These are phyloP conservation scores for Andrena praecox DNA, from an alignment of 2,888 invertebrate genomes.

Conservation along the genomic window DNA sequence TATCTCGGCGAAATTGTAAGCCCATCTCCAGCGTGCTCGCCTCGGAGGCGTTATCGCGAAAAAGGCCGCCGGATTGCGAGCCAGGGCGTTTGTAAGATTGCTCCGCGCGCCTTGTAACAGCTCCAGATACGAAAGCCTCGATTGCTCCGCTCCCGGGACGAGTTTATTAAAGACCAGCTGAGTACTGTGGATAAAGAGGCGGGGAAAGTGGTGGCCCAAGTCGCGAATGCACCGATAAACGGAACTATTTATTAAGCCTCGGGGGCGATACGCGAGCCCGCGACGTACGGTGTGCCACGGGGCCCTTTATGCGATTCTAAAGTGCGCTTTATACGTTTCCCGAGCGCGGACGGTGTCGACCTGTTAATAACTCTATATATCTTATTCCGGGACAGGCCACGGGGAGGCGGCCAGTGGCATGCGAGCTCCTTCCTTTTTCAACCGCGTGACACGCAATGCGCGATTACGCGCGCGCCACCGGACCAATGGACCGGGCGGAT, in stretches of 20 bases:
- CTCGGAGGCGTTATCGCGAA: conserved; percentile 28
- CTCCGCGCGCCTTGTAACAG: conserved; percentile 10
- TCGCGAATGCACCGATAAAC: conserved; percentile 76
- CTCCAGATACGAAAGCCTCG: conserved; percentile 40
- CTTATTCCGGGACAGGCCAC: conserved; percentile 39
- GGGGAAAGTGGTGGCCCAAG: conserved; percentile 33
- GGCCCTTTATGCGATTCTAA: conserved; percentile 58
- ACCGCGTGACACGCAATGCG: conserved; percentile 47
- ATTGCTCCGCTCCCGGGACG: conserved; percentile 36
- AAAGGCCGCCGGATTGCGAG: conserved; percentile 20
- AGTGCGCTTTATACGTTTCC: conserved; percentile 55
- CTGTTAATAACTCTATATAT: conserved; percentile 60
- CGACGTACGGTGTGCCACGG: conserved; percentile 57
- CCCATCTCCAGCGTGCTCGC: conserved; percentile 15
- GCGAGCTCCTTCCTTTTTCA: conserved; percentile 44
- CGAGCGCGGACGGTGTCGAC: conserved; percentile 40
- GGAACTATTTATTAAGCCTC: conserved; percentile 79
- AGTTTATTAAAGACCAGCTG: conserved; percentile 46
- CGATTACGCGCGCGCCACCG: conserved; percentile 47
- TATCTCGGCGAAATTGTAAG: conserved; percentile 2
- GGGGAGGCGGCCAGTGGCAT: conserved; percentile 21
- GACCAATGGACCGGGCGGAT: conserved; percentile 33
- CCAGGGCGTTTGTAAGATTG: conserved; percentile 40
- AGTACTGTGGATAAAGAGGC: background rate
- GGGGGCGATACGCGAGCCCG: conserved; percentile 67